Percentiles rank a stretch among this genome's conserved stretches.
Conservation (phyloP, 1,140 invertebrate genomes). For the Diorhabda carinulata region DNA sequence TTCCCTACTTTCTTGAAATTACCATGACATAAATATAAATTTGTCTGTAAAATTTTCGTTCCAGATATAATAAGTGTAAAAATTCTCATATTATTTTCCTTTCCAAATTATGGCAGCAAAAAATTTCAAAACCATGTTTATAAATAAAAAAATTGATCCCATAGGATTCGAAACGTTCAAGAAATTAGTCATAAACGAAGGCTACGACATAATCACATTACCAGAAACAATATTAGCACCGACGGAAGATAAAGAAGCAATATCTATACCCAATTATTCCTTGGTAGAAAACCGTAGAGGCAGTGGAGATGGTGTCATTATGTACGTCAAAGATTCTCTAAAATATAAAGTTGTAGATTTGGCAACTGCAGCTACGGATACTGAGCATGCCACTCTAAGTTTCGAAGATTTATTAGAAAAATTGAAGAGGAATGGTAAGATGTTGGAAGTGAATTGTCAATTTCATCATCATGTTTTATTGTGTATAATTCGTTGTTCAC, state of each 20-base stretch:
- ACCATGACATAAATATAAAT: no score
- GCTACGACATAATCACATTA: conserved; percentile 36
- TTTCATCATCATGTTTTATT: no score
- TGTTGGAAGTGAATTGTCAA: neutral
- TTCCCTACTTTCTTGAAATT: no score
- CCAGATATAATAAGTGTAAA: no score
- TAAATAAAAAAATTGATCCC: conserved; percentile 23
- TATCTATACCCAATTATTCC: conserved; percentile 36
- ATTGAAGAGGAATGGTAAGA: conserved; percentile 23
- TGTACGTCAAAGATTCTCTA: conserved; percentile 39
- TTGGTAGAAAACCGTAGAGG: conserved; percentile 35
- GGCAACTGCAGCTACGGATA: conserved; percentile 28
- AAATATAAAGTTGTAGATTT: conserved; percentile 40
- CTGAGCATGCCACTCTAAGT: conserved; percentile 14
- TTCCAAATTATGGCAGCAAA: no score
- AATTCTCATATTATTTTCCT: no score
- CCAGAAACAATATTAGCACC: conserved; percentile 36
- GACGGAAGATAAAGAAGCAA: conserved; percentile 33
- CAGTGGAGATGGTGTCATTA: conserved; percentile 36
- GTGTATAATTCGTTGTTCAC: no score
- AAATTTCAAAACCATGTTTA: no score
- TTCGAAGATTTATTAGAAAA: conserved; percentile 31
- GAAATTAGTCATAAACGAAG: conserved; percentile 34
- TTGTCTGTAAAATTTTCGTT: no score
- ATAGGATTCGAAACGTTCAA: conserved; percentile 39